Conservation (phyloP, 2,113 vertebrate genomes). For the Ahaetulla prasina region DNA sequence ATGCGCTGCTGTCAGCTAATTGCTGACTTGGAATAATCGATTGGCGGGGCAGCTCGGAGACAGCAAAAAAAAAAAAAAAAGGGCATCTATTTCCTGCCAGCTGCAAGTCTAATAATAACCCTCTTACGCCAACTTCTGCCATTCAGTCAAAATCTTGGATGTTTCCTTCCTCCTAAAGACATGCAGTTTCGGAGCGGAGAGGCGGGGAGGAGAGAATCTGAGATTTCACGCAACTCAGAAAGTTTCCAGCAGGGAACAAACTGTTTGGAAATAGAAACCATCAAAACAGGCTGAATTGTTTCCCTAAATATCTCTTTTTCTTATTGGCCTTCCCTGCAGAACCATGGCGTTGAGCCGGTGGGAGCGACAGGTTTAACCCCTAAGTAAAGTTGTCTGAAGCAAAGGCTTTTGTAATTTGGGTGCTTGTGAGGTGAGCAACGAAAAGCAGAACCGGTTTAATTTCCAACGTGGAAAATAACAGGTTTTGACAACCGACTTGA, state of each 20-base stretch:
- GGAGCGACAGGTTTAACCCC: neutral
- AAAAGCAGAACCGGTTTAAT: neutral
- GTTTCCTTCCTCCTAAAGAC: neutral
- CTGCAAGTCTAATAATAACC: slow-evolving; percentile 24
- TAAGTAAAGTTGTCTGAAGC: neutral
- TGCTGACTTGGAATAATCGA: slow-evolving; percentile 35
- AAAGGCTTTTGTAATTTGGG: neutral
- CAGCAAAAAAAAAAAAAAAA: neutral
- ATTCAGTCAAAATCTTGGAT: neutral
- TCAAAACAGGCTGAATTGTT: neutral
- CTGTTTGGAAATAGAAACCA: neutral
- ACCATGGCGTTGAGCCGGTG: neutral
- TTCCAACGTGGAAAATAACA: neutral
- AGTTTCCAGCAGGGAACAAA: neutral
- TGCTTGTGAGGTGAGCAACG: neutral
- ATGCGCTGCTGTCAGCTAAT: neutral
- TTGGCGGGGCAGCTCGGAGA: neutral
- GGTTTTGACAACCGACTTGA: neutral
- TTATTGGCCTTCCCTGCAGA: neutral
- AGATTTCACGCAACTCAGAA: neutral
- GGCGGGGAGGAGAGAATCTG: neutral
- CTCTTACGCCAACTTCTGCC: neutral
- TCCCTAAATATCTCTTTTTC: neutral
- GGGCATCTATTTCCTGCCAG: neutral
- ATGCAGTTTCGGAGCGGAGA: neutral